A percentile compares a stretch with the other conserved stretches of the same genome.
These are phyloP conservation scores for Ceriagrion tenellum DNA, from an alignment of 2,888 invertebrate species.

Conservation along the genomic window DNA sequence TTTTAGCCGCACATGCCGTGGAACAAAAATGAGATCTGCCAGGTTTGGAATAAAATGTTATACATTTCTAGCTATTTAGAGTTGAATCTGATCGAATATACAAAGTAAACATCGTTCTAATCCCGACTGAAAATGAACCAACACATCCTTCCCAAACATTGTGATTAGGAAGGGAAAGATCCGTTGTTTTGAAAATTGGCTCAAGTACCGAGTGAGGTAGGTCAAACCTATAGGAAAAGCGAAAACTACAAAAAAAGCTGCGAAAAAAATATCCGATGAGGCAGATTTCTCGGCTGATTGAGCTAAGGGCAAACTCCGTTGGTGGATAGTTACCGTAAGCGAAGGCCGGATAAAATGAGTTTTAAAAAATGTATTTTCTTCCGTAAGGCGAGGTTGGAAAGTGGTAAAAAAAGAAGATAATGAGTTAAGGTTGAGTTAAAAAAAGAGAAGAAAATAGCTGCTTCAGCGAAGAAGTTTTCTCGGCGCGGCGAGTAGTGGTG, in stretches of 20 bases:
- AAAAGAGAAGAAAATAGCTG: background rate
- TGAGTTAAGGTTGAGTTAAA: background rate
- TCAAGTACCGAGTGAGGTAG: background rate
- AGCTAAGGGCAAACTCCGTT: background rate
- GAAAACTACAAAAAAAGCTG: too few relatives aligned
- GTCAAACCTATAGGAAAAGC: background rate
- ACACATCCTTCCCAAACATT: background rate
- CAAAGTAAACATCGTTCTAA: background rate
- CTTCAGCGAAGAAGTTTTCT: background rate
- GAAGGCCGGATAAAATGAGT: background rate
- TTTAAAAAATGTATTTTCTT: slow-evolving; percentile 6
- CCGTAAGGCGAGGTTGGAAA: background rate
- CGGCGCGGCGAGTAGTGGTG: background rate
- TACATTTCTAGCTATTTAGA: too few relatives aligned
- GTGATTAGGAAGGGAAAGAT: background rate
- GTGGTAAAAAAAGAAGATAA: background rate
- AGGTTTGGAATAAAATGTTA: too few relatives aligned
- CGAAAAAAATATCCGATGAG: background rate
- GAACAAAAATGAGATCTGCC: too few relatives aligned
- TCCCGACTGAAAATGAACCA: background rate
- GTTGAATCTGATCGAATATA: too few relatives aligned
- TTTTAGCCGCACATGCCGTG: too few relatives aligned
- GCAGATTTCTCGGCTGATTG: background rate
- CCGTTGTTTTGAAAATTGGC: background rate
- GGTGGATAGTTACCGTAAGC: background rate